A percentile compares a stretch with the other conserved stretches of the same genome.
Evolutionary conservation across 2,113 vertebrate genomes (phyloP).

Genomic region (Apodemus speciosus): DNA sequence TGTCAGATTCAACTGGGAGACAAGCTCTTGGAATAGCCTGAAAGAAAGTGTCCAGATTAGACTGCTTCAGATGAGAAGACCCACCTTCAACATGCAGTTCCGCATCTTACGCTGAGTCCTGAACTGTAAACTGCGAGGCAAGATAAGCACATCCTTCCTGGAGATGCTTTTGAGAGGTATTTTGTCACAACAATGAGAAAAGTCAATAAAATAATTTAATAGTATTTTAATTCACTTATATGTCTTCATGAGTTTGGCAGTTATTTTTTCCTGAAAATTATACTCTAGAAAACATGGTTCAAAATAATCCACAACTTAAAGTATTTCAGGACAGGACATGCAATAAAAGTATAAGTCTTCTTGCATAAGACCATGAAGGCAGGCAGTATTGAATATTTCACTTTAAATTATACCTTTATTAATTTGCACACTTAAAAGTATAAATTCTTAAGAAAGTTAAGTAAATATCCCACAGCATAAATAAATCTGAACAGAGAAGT

Average conservation of each 20-base stretch:
- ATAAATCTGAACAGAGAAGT: not conserved
- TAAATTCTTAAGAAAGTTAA: conserved; percentile 20
- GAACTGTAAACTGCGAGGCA: not conserved
- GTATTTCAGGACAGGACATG: not conserved
- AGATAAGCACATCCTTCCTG: not conserved
- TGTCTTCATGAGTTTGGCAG: not conserved
- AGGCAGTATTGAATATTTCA: not conserved
- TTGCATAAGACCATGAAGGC: not conserved
- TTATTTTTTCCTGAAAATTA: conserved; percentile 18
- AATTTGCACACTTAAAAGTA: conserved; percentile 18
- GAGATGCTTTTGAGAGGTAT: not conserved
- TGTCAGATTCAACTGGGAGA: not conserved
- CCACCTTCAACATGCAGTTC: too few species aligned
- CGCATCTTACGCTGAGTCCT: not conserved
- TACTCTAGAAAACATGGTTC: not conserved
- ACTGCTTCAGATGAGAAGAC: not conserved
- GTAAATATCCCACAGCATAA: not conserved
- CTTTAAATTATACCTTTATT: not conserved
- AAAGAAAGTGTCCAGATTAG: too few species aligned
- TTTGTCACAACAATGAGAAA: not conserved
- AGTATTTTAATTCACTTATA: not conserved
- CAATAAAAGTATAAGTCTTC: not conserved
- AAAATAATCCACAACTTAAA: conserved; percentile 20
- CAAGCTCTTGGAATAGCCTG: not conserved
- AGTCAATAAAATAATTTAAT: not conserved